Evolutionary conservation across 2,888 invertebrate genomes (phyloP), one percentile per base, ranked within the genome.

Genomic region (Cremastobaeus sp.): DNA sequence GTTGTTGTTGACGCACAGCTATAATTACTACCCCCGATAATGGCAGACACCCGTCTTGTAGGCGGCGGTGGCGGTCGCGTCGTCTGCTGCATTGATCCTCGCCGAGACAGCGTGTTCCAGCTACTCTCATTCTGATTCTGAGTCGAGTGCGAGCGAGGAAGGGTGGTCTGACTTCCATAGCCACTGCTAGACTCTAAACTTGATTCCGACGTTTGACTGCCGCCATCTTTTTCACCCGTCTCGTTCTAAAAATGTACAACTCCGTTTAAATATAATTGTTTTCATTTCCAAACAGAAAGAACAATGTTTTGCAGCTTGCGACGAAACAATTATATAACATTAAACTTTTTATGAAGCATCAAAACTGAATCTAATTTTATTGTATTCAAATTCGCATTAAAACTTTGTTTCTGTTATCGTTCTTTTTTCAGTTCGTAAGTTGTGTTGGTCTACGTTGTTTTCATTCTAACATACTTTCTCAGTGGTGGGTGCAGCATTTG

Each of bases 21-120:
- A 5, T 55, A 74, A 2, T 89, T 90, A 77, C 89, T 90, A 62
- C 91, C 92, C 71, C 89, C 89, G 14, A 91, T 90, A 59, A 91
- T 90, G 8, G 91, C 91, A 0, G 96, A 95, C 0, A 95, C 95
- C 34, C 96, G 90, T 50, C 96, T 89, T 39, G 95, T 93, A 0
- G 96, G 95, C 28, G 96, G 95, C 11, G 83, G 84, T 73, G 95
- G 94, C 30, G 95, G 96, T 86, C 76, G 94, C 92, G 79, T 90
- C 89, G 76, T 89, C 87, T 52, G 91, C 77, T 83, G 92, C 88
- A 82, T 90, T 85, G 88, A 93, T 86, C 82, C 92, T 85, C 84
- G 91, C 84, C 92, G 92, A 84, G 86, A 89, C 70, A 80, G 76
- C 54, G 81, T 76, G 20, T 78, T 83, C 84, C 84, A 85, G 32